A percentile compares a stretch with the other conserved stretches of the same genome.
These are phyloP conservation scores for Centroberyx gerrardi DNA, from an alignment of 2,797 vertebrate genomes.

Conservation along the genomic window DNA sequence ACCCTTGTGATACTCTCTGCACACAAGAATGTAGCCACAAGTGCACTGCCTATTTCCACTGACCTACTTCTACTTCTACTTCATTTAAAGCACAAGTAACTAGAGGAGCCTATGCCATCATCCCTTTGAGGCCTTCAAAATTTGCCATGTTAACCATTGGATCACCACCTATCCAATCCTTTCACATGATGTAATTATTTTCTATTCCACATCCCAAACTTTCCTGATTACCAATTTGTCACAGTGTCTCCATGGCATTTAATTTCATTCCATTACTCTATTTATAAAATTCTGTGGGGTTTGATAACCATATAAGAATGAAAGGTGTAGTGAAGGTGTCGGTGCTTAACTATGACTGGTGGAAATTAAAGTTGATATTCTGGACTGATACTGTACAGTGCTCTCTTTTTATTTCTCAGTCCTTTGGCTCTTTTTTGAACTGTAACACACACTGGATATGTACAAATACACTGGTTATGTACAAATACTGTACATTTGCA, in stretches of 20 bases:
- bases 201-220: neutral
- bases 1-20: conserved; percentile 35
- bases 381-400: neutral
- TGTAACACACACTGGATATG: neutral
- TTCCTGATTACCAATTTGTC: neutral
- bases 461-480: neutral
- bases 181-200: neutral
- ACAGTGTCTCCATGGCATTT: neutral
- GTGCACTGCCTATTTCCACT: conserved; percentile 58
- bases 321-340: no score
- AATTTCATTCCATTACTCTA: neutral
- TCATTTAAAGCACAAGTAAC: conserved; percentile 61
- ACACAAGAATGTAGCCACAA: conserved; percentile 63
- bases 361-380: neutral
- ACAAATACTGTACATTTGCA: neutral
- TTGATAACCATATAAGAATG: no score
- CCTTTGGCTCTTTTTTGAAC: no score
- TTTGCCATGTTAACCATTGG: neutral
- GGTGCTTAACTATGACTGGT: no score
- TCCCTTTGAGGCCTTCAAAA: conserved; percentile 31
- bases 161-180: neutral
- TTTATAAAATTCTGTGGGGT: no score
- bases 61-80: conserved; percentile 68
- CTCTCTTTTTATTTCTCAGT: no score
- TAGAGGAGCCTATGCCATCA: conserved; percentile 8